Percentiles rank a stretch among this genome's conserved stretches.
Conservation (phyloP, 2,888 invertebrate genomes). For the Acanthopleura granulata region DNA sequence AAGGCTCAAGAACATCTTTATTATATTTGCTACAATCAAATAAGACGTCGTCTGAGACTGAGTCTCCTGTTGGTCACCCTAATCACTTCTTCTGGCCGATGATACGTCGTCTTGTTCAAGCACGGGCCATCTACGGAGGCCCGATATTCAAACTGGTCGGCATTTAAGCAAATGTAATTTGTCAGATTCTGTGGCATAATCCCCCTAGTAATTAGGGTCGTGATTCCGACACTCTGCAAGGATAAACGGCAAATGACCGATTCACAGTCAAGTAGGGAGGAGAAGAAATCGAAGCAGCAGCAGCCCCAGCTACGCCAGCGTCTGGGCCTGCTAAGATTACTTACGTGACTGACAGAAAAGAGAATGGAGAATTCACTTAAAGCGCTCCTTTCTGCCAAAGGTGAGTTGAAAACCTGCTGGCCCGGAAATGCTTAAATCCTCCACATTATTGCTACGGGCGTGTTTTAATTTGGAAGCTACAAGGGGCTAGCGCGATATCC, state of each 20-base stretch:
- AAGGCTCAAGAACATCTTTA: too few relatives aligned
- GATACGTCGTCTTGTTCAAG: neutral
- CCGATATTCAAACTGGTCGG: neutral
- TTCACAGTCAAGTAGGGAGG: neutral
- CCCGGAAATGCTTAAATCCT: neutral
- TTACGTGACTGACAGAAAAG: neutral
- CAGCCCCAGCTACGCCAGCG: neutral
- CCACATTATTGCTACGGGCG: neutral
- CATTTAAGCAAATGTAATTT: conserved; percentile 8
- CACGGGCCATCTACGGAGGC: neutral
- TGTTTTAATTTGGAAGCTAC: neutral
- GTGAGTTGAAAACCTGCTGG: neutral
- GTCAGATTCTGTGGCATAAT: neutral
- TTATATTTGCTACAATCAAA: neutral
- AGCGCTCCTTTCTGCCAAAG: neutral
- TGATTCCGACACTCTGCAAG: neutral
- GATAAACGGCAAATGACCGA: neutral
- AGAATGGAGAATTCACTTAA: neutral
- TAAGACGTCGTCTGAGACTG: neutral
- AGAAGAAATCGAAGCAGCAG: conserved; percentile 6
- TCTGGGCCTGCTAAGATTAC: neutral
- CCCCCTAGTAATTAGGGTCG: conserved; percentile 12
- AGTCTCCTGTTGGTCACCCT: neutral
- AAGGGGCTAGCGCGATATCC: too few relatives aligned
- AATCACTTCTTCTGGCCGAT: neutral